phyloP scores from a whole-genome alignment of 2,113 vertebrate species.

The Leptocoma aspasia region DNA sequence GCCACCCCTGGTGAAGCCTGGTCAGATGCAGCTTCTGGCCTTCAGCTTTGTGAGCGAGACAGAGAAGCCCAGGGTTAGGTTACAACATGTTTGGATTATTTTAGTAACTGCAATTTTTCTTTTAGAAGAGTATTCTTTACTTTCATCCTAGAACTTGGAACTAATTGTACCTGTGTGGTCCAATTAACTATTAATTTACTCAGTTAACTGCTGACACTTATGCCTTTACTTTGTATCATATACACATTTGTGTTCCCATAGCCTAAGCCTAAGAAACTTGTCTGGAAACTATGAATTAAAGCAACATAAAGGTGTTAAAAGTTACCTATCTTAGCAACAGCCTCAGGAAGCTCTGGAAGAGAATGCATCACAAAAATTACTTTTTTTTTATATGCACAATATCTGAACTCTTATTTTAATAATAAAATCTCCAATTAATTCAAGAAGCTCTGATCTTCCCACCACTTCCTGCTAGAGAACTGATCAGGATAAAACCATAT shows the following conservation, averaged over 20 bases:
- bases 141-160: constrained; percentile 20
- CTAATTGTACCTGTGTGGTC: constrained; percentile 43
- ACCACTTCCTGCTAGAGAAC: neutral
- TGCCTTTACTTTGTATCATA: neutral
- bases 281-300: neutral
- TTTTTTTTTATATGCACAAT: neutral
- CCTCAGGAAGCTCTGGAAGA: neutral
- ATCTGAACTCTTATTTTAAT: neutral
- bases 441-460: neutral
- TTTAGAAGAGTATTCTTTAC: neutral
- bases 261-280: neutral
- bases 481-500: neutral
- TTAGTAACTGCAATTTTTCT: constrained; percentile 1
- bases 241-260: neutral
- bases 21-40: neutral
- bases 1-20: neutral
- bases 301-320: neutral
- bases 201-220: neutral
- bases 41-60: neutral
- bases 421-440: neutral
- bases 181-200: constrained; percentile 28
- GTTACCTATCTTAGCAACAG: neutral
- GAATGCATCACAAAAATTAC: neutral
- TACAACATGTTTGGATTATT: neutral
- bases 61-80: neutral